A percentile compares a stretch with the other conserved stretches of the same genome.
Conservation (phyloP, 2,113 vertebrate species). For the Centropus unirufus region DNA sequence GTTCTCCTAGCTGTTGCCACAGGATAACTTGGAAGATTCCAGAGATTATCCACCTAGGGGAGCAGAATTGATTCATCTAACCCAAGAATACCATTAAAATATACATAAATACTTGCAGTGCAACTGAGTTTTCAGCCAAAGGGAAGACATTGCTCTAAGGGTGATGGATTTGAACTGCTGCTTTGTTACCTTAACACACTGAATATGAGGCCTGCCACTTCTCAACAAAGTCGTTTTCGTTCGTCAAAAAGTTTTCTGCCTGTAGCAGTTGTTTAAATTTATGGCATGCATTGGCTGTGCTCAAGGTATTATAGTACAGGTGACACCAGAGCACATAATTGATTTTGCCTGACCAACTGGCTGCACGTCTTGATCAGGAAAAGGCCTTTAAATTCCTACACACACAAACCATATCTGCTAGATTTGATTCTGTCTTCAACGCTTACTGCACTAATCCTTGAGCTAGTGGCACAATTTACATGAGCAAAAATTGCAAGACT, state of each 20-base stretch:
- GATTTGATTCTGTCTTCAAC: not conserved
- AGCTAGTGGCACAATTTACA: not conserved
- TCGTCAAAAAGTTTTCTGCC: not conserved
- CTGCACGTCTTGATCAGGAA: not conserved
- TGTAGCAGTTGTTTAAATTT: not conserved
- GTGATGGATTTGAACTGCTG: not conserved
- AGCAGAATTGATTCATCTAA: not conserved
- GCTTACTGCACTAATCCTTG: not conserved
- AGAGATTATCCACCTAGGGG: slow-evolving; percentile 10
- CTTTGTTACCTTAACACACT: not conserved
- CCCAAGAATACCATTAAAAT: slow-evolving; percentile 16
- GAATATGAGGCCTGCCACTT: not conserved
- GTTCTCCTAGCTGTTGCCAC: not conserved
- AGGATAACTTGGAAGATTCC: slow-evolving; percentile 13
- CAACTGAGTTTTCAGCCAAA: not conserved
- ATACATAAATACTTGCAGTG: not conserved
- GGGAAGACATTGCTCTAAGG: not conserved
- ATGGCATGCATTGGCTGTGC: not conserved
- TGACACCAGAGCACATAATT: not conserved
- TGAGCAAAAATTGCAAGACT: rapidly evolving
- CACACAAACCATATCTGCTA: rapidly evolving
- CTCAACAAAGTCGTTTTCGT: not conserved
- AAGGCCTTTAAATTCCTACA: not conserved
- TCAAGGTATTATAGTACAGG: not conserved
- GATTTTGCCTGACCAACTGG: not conserved